A percentile compares a stretch with the other conserved stretches of the same genome.
Evolutionary conservation across 1,140 invertebrate species (phyloP).

Genomic region (Drosophila albomicans): DNA sequence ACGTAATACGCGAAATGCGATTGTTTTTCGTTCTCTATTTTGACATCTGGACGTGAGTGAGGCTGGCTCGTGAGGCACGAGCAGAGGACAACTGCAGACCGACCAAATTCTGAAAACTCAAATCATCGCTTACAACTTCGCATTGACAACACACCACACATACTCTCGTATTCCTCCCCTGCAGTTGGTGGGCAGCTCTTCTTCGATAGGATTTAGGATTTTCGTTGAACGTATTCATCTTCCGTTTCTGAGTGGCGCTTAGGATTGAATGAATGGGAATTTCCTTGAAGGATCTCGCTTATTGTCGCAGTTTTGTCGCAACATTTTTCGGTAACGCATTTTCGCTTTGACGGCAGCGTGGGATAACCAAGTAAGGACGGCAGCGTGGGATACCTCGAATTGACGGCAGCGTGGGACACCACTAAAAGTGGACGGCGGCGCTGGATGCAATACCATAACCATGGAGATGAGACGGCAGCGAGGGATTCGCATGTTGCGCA

Average conservation of each 20-base stretch:
- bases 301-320: constrained; percentile 4
- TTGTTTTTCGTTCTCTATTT: constrained; percentile 25
- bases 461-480: constrained; percentile 50
- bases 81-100: constrained; percentile 18
- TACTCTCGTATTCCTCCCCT: constrained; percentile 11
- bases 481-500: constrained; percentile 40
- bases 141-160: constrained; percentile 22
- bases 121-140: constrained; percentile 27
- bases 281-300: constrained; percentile 29
- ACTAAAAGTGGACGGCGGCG: constrained; percentile 37
- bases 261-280: constrained; percentile 7
- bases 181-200: constrained; percentile 32
- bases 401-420: constrained; percentile 61
- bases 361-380: constrained; percentile 42
- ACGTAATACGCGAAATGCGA: constrained; percentile 19
- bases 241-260: constrained; percentile 15
- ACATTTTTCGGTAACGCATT: constrained; percentile 14
- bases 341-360: constrained; percentile 53
- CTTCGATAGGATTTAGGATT: constrained; percentile 25
- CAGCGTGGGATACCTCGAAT: constrained; percentile 45
- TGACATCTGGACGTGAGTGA: constrained; percentile 3
- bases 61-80: not conserved
- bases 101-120: not conserved
- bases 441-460: constrained; percentile 27
- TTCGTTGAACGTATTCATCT: constrained; percentile 15